These are phyloP conservation scores for Hippoglossus hippoglossus DNA, from an alignment of 2,797 vertebrate genomes.

Conservation along the genomic window DNA sequence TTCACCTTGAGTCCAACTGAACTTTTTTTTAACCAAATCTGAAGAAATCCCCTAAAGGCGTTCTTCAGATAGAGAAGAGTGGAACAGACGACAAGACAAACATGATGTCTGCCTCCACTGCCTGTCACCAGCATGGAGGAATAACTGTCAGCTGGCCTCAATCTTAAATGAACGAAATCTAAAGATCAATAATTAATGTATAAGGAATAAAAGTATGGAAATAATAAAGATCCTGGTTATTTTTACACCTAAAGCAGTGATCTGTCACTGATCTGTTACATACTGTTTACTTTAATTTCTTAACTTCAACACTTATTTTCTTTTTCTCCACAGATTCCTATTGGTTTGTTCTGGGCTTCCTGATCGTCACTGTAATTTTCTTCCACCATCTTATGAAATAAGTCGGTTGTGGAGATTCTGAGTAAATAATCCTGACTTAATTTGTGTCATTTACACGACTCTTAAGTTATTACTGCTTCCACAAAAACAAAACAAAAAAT, in stretches of 20 bases:
- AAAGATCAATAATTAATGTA: too few relatives aligned
- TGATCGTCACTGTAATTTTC: slow-evolving; percentile 78
- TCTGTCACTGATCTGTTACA: background rate
- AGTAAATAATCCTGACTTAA: slow-evolving; percentile 1
- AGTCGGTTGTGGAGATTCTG: background rate
- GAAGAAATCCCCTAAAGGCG: too few relatives aligned
- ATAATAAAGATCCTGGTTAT: background rate
- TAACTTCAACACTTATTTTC: slow-evolving; percentile 14
- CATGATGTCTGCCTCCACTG: too few relatives aligned
- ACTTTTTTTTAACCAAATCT: too few relatives aligned
- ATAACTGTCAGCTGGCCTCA: too few relatives aligned
- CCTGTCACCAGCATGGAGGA: too few relatives aligned
- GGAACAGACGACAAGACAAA: too few relatives aligned
- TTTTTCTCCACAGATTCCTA: slow-evolving; percentile 71
- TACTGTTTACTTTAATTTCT: background rate
- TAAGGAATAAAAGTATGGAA: background rate
- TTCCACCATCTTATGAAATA: slow-evolving; percentile 80
- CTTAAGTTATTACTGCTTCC: slow-evolving; percentile 16
- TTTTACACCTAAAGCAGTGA: background rate
- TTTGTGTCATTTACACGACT: slow-evolving; percentile 35
- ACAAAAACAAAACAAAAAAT: background rate
- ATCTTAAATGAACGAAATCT: too few relatives aligned
- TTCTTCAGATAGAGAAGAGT: too few relatives aligned
- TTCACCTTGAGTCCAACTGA: too few relatives aligned
- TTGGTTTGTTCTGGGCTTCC: slow-evolving; percentile 72